Evolutionary conservation across 1,140 invertebrate genomes (phyloP).

Genomic region (Panagrolaimus sp.): DNA sequence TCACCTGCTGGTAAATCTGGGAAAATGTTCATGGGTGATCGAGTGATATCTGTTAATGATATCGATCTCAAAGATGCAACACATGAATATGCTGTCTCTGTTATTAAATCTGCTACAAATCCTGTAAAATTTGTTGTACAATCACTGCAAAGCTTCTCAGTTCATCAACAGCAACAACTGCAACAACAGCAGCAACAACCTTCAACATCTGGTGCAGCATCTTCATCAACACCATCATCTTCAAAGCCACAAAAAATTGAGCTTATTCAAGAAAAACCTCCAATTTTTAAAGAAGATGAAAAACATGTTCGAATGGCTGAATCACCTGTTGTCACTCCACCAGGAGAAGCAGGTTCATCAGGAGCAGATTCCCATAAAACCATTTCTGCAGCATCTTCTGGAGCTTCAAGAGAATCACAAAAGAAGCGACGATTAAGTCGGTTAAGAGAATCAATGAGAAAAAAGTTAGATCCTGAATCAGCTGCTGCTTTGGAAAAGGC

Average conservation of each 20-base stretch:
- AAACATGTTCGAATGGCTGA: conserved; percentile 12
- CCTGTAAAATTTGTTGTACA: conserved; percentile 86
- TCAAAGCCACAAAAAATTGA: neutral
- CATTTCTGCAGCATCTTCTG: neutral
- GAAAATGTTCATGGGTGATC: conserved; percentile 70
- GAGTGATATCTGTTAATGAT: conserved; percentile 69
- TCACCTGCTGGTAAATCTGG: conserved; percentile 87
- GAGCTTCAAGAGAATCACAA: neutral
- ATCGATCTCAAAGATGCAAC: conserved; percentile 79
- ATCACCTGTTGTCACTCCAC: neutral
- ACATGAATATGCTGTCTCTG: conserved; percentile 88
- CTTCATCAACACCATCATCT: conserved; percentile 16
- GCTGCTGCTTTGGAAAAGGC: conserved; percentile 72
- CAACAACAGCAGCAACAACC: conserved; percentile 13
- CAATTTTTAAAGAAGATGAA: conserved; percentile 7
- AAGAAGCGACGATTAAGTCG: neutral
- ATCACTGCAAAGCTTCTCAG: conserved; percentile 67
- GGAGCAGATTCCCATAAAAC: neutral
- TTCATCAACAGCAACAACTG: conserved; percentile 20
- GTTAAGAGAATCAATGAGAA: conserved; percentile 11
- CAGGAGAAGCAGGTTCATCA: neutral
- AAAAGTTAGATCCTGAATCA: conserved; percentile 70
- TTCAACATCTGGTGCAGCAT: conserved; percentile 12
- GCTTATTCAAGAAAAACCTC: conserved; percentile 9
- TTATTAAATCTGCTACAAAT: conserved; percentile 82